Base-by-base conservation (phyloP, 35 echinoderm and acorn worm genomes). In the Apostichopus japonicus region DNA sequence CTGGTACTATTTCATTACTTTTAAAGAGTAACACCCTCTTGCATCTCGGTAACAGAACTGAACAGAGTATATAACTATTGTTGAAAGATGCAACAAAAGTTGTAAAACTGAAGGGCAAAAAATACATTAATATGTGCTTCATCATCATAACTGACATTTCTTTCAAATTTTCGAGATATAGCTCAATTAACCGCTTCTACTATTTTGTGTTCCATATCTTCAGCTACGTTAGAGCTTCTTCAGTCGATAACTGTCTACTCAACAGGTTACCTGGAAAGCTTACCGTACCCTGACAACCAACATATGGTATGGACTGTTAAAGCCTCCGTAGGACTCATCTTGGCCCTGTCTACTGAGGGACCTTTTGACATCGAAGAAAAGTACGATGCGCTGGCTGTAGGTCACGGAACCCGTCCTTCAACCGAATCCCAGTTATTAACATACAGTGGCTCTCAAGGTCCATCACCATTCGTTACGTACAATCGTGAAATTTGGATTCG, bases 371-470 rank as follows among this genome's bases (percentile, higher is more conserved):
- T 57, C 3, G 81, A 84, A 84, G 16, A 17, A 84, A 59, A 57
- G 8, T 59, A 84, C 54, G 81, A 84, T 10, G 8, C 6, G 21
- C 22, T 84, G 2, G 59, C 81, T 15, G 57, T 84, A 23, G 81
- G 81, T 1, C 16, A 58, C 6, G 81, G 81, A 24, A 8, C 16
- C 16, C 54, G 16, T 10, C 81, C 81, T 0, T 84, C 81, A 19
- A 6, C 54, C 1, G 53, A 17, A 13, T 57, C 81, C 13, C 8
- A n/a, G 9, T 57, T 84, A 58, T 21, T 58, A 17, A 21, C 2
- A 53, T 57, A 84, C 81, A 57, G 81, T 84, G 81, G 81, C 81
- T 84, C 59, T 17, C 17, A 84, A 22, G n/a, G 7, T 8, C 81
- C 81, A 84, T 57, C 81, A 84, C 53, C 81, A 22, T 57, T 54